phyloP scores from a whole-genome alignment of 2,888 invertebrate species.

The Leptogaster cylindrica region DNA sequence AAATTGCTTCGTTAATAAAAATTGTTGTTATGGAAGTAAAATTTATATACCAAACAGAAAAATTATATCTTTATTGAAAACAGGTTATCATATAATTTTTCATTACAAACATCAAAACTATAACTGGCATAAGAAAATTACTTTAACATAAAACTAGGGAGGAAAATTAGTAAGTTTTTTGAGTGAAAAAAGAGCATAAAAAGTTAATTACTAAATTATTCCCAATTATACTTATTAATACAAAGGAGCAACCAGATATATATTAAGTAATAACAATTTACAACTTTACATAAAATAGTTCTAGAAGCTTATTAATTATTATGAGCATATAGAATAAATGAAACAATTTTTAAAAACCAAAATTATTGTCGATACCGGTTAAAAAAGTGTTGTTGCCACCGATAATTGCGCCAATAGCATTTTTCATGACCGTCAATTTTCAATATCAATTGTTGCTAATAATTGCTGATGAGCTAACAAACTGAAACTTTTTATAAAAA shows the following conservation, averaged over 20 bases:
- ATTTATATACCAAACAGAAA: too few species aligned
- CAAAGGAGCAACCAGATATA: constrained; percentile 18
- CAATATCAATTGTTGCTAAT: constrained; percentile 18
- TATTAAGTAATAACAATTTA: constrained; percentile 37
- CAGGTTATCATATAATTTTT: too few species aligned
- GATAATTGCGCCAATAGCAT: neutral
- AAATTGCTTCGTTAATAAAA: too few species aligned
- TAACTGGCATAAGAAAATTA: too few species aligned
- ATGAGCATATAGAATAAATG: constrained; percentile 34
- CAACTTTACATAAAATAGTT: constrained; percentile 29
- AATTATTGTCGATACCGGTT: constrained; percentile 31
- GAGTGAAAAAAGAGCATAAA: constrained; percentile 3
- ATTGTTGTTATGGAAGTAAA: too few species aligned
- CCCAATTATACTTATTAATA: constrained; percentile 27
- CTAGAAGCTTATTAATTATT: constrained; percentile 31
- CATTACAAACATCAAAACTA: too few species aligned
- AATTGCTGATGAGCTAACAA: constrained; percentile 20
- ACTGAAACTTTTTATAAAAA: too few species aligned
- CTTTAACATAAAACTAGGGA: too few species aligned
- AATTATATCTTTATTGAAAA: too few species aligned
- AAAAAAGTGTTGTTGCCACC: constrained; percentile 13
- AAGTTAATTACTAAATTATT: constrained; percentile 35
- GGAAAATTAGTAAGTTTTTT: too few species aligned
- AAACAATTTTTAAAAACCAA: constrained; percentile 20
- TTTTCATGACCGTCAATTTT: constrained; percentile 32